phyloP scores from a whole-genome alignment of 2,888 invertebrate genomes.

The Tetanocera ferruginea region DNA sequence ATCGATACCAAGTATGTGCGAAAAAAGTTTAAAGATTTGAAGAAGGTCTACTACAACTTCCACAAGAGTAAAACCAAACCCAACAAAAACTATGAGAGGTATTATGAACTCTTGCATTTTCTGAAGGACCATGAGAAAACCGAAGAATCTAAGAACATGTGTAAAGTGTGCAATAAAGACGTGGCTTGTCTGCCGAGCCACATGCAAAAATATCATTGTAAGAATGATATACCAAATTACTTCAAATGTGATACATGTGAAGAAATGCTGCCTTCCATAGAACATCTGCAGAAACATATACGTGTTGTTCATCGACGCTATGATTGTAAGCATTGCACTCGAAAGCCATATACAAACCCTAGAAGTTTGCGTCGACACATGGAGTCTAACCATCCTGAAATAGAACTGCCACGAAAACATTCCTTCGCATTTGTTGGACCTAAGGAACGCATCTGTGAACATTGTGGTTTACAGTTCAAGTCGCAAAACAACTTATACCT shows the following conservation, averaged over 20 bases:
- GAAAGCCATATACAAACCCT: not conserved
- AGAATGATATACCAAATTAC: not conserved
- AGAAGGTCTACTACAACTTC: conserved; percentile 5
- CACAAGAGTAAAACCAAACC: not conserved
- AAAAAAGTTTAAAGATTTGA: not conserved
- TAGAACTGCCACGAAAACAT: too few species aligned
- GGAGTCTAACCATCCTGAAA: not conserved
- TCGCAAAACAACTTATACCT: not conserved
- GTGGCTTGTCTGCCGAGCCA: not conserved
- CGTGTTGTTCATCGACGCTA: not conserved
- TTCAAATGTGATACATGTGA: not conserved
- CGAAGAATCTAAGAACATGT: not conserved
- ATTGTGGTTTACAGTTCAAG: conserved; percentile 10
- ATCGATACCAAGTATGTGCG: conserved; percentile 8
- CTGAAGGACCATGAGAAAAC: not conserved
- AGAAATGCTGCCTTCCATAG: not conserved
- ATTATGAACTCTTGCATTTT: conserved; percentile 4
- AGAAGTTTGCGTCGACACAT: not conserved
- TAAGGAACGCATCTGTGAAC: conserved; percentile 21
- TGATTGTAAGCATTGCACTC: not conserved
- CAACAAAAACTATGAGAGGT: conserved; percentile 6
- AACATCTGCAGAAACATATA: not conserved
- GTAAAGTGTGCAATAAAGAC: not conserved
- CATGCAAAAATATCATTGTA: not conserved
- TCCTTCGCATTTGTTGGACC: not conserved